Percentiles rank a stretch among this genome's conserved stretches.
Conservation (phyloP, 2,113 vertebrate genomes). For the Limnothrissa miodon region DNA sequence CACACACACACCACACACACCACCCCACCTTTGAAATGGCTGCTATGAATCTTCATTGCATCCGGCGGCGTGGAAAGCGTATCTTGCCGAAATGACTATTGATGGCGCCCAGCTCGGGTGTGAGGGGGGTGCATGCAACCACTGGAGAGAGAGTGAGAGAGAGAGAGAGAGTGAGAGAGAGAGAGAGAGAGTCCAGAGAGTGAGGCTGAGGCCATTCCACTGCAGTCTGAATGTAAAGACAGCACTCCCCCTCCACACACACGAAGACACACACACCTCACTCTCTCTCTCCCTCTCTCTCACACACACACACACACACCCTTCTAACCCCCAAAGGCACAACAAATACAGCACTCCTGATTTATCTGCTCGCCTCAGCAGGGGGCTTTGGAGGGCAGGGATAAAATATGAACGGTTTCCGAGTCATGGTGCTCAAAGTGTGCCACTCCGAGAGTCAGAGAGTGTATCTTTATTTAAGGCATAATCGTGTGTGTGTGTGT, state of each 20-base stretch:
- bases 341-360: conserved; percentile 27
- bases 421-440: not conserved
- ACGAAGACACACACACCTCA: not conserved
- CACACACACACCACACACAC: not conserved
- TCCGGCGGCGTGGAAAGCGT: conserved; percentile 64
- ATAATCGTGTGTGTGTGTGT: not conserved
- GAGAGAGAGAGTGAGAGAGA: conserved; percentile 27
- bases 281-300: not conserved
- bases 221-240: conserved; percentile 41
- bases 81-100: conserved; percentile 73
- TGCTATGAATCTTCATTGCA: conserved; percentile 77
- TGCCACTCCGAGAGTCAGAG: not conserved
- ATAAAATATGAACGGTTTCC: not conserved
- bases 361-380: conserved; percentile 31
- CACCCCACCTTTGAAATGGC: conserved; percentile 58
- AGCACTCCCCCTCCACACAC: not conserved
- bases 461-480: not conserved
- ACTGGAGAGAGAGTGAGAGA: conserved; percentile 37
- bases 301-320: not conserved
- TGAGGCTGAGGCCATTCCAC: conserved; percentile 33
- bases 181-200: conserved; percentile 2
- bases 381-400: not conserved
- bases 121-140: conserved; percentile 61
- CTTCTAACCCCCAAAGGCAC: conserved; percentile 9
- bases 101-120: conserved; percentile 64